phyloP scores from a whole-genome alignment of 2,113 vertebrate genomes.

The Capra hircus region DNA sequence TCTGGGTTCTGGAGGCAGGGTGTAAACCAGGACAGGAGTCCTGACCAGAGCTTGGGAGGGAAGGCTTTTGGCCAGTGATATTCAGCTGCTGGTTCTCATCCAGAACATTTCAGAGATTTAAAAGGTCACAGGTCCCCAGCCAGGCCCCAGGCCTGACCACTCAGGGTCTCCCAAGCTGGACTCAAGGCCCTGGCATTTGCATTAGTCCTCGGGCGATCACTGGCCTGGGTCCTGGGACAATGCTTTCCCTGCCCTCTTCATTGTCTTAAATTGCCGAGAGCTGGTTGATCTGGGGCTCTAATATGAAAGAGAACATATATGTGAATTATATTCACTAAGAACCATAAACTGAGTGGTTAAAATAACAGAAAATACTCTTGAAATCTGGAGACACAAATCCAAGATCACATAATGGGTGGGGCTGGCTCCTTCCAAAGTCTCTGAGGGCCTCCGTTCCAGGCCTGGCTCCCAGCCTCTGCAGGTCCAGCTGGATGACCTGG shows the following conservation, averaged over 20 bases:
- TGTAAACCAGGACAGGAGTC: neutral
- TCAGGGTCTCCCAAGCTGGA: too few species aligned
- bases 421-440: neutral
- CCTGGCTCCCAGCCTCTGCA: neutral
- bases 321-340: neutral
- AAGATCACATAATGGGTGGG: neutral
- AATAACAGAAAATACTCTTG: neutral
- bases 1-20: neutral
- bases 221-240: too few species aligned
- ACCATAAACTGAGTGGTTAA: neutral
- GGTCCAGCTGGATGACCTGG: neutral
- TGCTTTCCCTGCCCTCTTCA: neutral
- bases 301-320: neutral
- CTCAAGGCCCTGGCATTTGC: neutral
- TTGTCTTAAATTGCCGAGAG: neutral
- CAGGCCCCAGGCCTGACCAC: fast-evolving
- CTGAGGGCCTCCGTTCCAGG: neutral
- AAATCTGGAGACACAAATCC: neutral
- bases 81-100: neutral
- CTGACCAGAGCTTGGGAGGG: neutral
- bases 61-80: neutral
- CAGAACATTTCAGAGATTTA: neutral
- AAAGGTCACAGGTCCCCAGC: neutral
- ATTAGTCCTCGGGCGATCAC: fast-evolving
- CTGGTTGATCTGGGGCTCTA: neutral